Percentiles rank a stretch among this genome's conserved stretches.
These are phyloP conservation scores for Petrolisthes manimaculis DNA, from an alignment of 2,888 invertebrate species.

Conservation along the genomic window DNA sequence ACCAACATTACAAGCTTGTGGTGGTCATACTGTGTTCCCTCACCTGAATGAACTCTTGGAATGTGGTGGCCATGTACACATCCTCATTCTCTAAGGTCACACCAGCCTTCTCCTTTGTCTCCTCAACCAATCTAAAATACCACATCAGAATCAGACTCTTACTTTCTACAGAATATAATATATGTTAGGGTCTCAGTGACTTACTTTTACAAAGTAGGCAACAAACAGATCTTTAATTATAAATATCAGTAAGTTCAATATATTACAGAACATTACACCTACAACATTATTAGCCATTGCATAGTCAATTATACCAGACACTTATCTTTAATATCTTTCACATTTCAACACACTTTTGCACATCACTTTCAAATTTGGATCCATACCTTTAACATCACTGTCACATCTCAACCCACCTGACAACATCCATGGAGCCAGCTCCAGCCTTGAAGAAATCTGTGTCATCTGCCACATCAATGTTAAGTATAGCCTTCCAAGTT, in stretches of 20 bases:
- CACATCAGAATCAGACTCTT: neutral
- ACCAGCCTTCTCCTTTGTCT: conserved; percentile 84
- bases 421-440: conserved; percentile 98
- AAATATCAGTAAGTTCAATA: neutral
- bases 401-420: conserved; percentile 69
- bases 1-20: neutral
- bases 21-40: neutral
- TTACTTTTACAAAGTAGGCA: neutral
- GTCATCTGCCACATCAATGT: conserved; percentile 79
- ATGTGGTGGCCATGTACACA: conserved; percentile 92
- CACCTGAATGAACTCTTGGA: conserved; percentile 80
- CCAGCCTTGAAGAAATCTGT: conserved; percentile 95
- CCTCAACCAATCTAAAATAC: conserved; percentile 82
- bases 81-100: conserved; percentile 88
- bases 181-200: no score
- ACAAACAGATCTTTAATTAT: neutral
- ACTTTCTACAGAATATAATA: neutral
- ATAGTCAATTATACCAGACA: no score
- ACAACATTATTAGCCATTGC: neutral
- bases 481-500: conserved; percentile 89
- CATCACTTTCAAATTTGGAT: neutral
- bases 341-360: neutral
- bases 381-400: neutral
- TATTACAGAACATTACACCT: neutral
- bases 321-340: neutral